These are phyloP conservation scores for Corbicula japonica DNA, from an alignment of 2,888 invertebrate genomes.

Conservation along the genomic window DNA sequence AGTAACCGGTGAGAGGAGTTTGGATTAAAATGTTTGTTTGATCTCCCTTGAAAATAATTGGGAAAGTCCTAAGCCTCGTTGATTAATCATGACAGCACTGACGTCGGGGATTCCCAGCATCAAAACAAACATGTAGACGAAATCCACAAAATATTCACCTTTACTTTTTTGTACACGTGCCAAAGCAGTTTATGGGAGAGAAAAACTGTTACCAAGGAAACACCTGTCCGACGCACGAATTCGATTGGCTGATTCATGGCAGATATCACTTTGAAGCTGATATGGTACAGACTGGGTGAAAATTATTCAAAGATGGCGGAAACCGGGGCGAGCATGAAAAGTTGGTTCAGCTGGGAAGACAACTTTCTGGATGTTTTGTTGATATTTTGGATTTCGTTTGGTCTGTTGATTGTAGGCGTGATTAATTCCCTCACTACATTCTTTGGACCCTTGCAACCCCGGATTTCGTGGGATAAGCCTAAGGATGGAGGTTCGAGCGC, in stretches of 20 bases:
- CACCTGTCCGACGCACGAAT: constrained; percentile 74
- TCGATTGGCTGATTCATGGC: constrained; percentile 84
- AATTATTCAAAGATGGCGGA: constrained; percentile 84
- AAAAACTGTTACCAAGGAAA: constrained; percentile 75
- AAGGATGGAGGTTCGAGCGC: constrained; percentile 66
- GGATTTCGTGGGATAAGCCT: constrained; percentile 70
- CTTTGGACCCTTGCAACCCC: constrained; percentile 82
- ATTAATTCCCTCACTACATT: constrained; percentile 81
- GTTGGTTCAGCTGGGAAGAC: constrained; percentile 83
- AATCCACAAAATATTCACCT: constrained; percentile 28
- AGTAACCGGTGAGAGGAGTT: no score
- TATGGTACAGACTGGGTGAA: constrained; percentile 85
- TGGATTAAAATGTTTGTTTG: no score
- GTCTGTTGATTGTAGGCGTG: constrained; percentile 78
- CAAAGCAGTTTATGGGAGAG: constrained; percentile 81
- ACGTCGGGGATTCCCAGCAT: constrained; percentile 62
- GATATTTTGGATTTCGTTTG: constrained; percentile 83
- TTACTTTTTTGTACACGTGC: constrained; percentile 56
- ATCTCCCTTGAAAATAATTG: not conserved
- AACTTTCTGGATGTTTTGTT: constrained; percentile 85
- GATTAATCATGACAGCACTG: constrained; percentile 23
- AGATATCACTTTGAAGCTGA: constrained; percentile 84
- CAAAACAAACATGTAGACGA: constrained; percentile 60
- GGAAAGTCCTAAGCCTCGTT: constrained; percentile 46
- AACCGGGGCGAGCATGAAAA: constrained; percentile 75